Base-by-base conservation (phyloP, 2,888 invertebrate species). In the Zygogramma bicolorata region DNA sequence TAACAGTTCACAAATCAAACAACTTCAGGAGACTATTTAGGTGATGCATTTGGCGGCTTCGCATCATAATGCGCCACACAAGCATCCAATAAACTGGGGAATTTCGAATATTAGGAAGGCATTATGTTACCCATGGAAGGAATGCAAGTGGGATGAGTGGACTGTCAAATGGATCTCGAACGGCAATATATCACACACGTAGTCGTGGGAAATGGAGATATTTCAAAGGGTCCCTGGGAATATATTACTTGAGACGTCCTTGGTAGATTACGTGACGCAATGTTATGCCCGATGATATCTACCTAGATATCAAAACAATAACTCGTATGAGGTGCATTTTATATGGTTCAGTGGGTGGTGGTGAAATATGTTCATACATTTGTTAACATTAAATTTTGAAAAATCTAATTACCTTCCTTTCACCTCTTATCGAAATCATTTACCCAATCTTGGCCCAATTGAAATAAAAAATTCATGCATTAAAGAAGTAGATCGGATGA, bases 171-270 rank as follows among this genome's bases (percentile, higher is more conserved):
- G 53, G 53, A 53, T n/a, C 62, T 58, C 62, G 38, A 62, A 65
- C 40, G 57, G 15, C 68, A 29, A 62, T 68, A 62, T 68, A 62
- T 68, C 57, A 68, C 62, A 62, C 53, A 38, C 38, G 68, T 38
- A 13, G 61, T 57, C 68, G 68, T 68, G 68, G 62, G 68, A 68
- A 68, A 68, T 62, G 27, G 46, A 31, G 59, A 34, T 40, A 58
- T 27, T 67, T 67, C 67, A 46, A 62, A 53, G 53, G 6, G 27
- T 6, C 53, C 53, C 53, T 53, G 53, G 25, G 53, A 53, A 53
- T 53, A 53, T 25, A 53, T 27, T 25, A 25, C 25, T 53, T n/a
- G n/a, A 53, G 53, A 27, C 53, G 53, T 13, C 53, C n/a, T 53
- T 25, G 53, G 7, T 27, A n/a, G 5, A 13, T 27, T 53, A 53